Base-by-base conservation (phyloP, 2,888 invertebrate species). In the Amphipyra tragopoginis region DNA sequence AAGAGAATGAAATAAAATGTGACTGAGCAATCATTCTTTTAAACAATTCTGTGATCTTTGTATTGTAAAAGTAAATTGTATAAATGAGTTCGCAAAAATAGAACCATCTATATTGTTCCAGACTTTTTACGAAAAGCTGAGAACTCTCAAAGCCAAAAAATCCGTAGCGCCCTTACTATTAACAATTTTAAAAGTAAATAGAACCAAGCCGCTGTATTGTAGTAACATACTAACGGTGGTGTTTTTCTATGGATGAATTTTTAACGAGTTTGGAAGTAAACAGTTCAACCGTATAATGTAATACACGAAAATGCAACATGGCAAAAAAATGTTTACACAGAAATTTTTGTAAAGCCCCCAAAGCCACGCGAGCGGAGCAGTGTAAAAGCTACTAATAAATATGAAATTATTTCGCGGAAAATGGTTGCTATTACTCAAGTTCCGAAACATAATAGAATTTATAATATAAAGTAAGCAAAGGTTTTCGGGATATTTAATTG, bases 401-500 rank as follows among this genome's bases (percentile, higher is more conserved):
- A 47, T 40, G 11, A 53, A 14, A 68, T 48, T 13, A 64, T 52
- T 49, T 71, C 7, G 5, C 7, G 7, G 13, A 29, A 53, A 62
- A 55, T 44, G 26, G 10, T 44, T 38, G 15, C 48, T 57, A 34
- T 58, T 50, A 33, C 36, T 38, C 33, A 36, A 63, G 51, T 49
- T 71, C 5, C 21, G 10, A 14, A 57, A 43, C 33, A 48, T 54
- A 70, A 74, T 52, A 43, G 26, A 56, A 63, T 61, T 59, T 40
- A 47, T 56, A 52, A 66, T 52, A 43, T 26, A 51, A 58, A 57
- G 67, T 40, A 53, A 56, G 55, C 45, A 36, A 60, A 43, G 53
- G 55, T 66, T 80, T 63, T 45, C 15, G 14, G n/a, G 51, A 45
- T 40, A 74, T 65, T 69, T 79, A 77, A 79, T 77, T 73, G 78